phyloP scores from a whole-genome alignment of 2,888 invertebrate genomes.

The Cheilosia variabilis region DNA sequence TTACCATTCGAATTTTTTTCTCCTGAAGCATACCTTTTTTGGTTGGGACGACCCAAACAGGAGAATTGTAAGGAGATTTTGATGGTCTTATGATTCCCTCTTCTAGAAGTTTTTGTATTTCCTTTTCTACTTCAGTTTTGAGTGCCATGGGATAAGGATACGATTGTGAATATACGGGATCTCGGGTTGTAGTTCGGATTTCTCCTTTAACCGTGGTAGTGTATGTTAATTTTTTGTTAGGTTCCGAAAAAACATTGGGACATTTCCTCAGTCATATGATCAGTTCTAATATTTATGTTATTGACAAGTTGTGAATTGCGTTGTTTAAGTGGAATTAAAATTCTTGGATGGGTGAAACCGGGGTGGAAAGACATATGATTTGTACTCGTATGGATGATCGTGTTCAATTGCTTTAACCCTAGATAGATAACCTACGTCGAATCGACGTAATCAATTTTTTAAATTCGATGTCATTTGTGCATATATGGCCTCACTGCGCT shows the following conservation, averaged over 20 bases:
- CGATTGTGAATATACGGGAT: slow-evolving; percentile 43
- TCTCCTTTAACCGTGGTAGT: slow-evolving; percentile 50
- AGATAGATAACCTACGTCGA: too few species aligned
- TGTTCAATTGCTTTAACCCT: slow-evolving; percentile 22
- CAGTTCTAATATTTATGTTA: slow-evolving; percentile 24
- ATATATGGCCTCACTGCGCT: too few species aligned
- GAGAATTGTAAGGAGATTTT: slow-evolving; percentile 36
- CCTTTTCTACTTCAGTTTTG: slow-evolving; percentile 44
- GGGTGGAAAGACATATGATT: slow-evolving; percentile 16
- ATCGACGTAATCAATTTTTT: too few species aligned
- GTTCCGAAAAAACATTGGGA: slow-evolving; percentile 28
- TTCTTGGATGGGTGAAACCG: too few species aligned
- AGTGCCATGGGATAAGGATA: slow-evolving; percentile 47
- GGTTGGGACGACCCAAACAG: slow-evolving; percentile 34
- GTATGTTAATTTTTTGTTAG: slow-evolving; percentile 32
- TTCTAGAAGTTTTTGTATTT: slow-evolving; percentile 26
- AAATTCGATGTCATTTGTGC: too few species aligned
- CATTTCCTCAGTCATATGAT: slow-evolving; percentile 22
- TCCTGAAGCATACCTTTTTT: slow-evolving; percentile 7
- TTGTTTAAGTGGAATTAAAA: too few species aligned
- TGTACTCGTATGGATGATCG: slow-evolving; percentile 21
- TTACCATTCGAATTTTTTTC: slow-evolving; percentile 30
- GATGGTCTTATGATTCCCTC: slow-evolving; percentile 34
- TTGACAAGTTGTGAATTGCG: slow-evolving; percentile 32
- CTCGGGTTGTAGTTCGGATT: slow-evolving; percentile 45